These are phyloP conservation scores for Spondyliosoma cantharus DNA, from an alignment of 2,797 vertebrate species.

Conservation along the genomic window DNA sequence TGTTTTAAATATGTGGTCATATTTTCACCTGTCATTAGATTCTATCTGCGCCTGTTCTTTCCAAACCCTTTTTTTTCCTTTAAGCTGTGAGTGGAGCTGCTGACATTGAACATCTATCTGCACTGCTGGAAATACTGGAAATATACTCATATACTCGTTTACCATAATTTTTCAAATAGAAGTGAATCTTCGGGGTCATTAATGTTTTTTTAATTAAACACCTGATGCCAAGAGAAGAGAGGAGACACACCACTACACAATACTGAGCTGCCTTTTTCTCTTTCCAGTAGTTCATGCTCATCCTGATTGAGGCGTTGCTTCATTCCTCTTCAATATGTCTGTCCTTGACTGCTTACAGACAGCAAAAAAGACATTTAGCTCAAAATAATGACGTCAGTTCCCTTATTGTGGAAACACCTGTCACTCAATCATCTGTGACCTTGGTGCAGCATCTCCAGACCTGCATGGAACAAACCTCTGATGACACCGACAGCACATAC, in stretches of 20 bases:
- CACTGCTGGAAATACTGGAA: background rate
- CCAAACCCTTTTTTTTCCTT: background rate
- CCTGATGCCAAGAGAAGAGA: background rate
- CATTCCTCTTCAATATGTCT: constrained; percentile 13
- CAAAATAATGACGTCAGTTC: constrained; percentile 22
- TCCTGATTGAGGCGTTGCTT: constrained; percentile 27
- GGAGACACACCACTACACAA: constrained; percentile 2
- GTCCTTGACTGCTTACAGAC: constrained; percentile 53
- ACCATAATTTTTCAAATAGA: background rate
- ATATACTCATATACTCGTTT: background rate
- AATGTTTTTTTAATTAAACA: background rate
- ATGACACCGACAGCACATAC: constrained; percentile 11
- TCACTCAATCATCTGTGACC: background rate
- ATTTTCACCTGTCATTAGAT: constrained; percentile 20
- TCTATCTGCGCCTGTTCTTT: background rate
- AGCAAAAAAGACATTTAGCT: constrained; percentile 14
- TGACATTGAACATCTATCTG: constrained; percentile 18
- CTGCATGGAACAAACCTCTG: constrained; percentile 23
- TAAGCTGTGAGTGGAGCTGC: background rate
- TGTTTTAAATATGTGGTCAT: constrained; percentile 2
- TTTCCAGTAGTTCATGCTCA: background rate
- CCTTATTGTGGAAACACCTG: constrained; percentile 32
- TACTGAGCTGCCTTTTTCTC: constrained; percentile 8
- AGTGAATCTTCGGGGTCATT: constrained; percentile 16
- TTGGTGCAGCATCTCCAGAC: constrained; percentile 3